These are phyloP conservation scores for Pangasianodon gigas DNA, from an alignment of 2,113 vertebrate genomes.

Conservation along the genomic window DNA sequence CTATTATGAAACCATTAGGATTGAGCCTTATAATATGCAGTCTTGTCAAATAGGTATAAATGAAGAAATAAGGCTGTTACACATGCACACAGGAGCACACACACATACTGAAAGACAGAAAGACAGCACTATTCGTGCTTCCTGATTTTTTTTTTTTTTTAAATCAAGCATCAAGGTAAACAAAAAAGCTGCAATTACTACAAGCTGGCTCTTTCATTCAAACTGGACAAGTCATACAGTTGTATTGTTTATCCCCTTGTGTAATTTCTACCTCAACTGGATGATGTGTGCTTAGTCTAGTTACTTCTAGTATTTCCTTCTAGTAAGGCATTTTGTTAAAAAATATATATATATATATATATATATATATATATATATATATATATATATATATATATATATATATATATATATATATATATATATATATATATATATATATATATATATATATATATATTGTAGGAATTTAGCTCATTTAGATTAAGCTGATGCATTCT, in stretches of 20 bases:
- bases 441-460: too few species aligned
- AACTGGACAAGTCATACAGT: not conserved
- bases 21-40: not conserved
- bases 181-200: not conserved
- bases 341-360: too few species aligned
- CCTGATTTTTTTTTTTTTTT: too few species aligned
- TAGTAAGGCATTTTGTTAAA: not conserved
- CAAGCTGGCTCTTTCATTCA: not conserved
- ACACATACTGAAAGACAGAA: not conserved
- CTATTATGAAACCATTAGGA: not conserved
- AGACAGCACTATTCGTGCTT: not conserved
- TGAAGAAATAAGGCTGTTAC: not conserved
- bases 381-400: too few species aligned
- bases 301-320: not conserved
- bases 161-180: too few species aligned
- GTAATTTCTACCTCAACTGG: too few species aligned
- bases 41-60: not conserved
- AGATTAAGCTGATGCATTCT: too few species aligned
- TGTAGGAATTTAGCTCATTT: too few species aligned
- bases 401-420: too few species aligned
- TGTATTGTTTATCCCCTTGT: not conserved
- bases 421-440: too few species aligned
- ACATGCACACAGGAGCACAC: not conserved
- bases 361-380: too few species aligned
- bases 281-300: not conserved